Evolutionary conservation across 2,888 invertebrate genomes (phyloP), one percentile per base, ranked within the genome.

Genomic region (Ennomos erosarius): DNA sequence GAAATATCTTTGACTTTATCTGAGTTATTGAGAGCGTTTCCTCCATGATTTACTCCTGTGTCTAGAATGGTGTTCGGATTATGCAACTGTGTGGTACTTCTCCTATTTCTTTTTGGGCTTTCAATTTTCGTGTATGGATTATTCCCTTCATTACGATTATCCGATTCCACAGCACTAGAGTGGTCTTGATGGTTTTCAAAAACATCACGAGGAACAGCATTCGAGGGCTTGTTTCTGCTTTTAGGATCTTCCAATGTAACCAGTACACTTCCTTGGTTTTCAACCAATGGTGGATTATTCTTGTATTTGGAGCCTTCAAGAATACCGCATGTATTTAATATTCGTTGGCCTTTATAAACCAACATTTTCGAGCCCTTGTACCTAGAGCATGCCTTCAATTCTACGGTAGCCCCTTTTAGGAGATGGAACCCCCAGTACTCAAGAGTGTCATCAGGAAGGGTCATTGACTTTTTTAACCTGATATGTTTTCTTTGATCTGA

Each of bases 371-470:
- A 95, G 11, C 97, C 97, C 70, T 95, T 94, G 79, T 94, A 96
- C 77, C 96, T 94, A 10, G 97, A 97, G 79, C 97, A 97, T 44
- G 96, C 95, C 75, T 96, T 96, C 26, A 97, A 87, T 66, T 94
- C 94, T 1, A 97, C 97, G 10, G 94, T 94, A 1, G 97, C 96
- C 26, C 97, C 97, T 83, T 95, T 94, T 48, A 96, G 89, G 46
- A 97, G 89, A 87, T 96, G 97, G 86, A 97, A 97, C 2, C 97
- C 97, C 97, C 97, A 97, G 82, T 97, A 97, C 82, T 97, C 97
- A 37, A 97, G 85, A 9, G 97, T 97, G 74, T 97, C 97, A 81
- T 97, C 97, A 0, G 96, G 97, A 64, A 97, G 85, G 1, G 93
- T 93, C 96, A 97, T 96, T 8, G 96, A 96, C 78, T 97, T 97